phyloP scores from a whole-genome alignment of 2,113 vertebrate genomes.

The Cyprinodon tularosa region DNA sequence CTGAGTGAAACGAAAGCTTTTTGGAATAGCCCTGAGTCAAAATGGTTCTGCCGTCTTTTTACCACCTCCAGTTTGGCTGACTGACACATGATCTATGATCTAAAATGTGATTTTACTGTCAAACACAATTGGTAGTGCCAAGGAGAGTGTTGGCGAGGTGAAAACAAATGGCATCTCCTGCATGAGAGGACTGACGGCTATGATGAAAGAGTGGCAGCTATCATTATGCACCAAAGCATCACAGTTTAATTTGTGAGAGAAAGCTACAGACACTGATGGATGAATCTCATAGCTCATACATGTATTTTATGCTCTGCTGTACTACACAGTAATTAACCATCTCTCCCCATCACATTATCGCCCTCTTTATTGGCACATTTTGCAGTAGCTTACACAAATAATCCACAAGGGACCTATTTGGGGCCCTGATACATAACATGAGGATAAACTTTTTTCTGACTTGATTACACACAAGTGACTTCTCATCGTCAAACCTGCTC shows the following conservation, averaged over 20 bases:
- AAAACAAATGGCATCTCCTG: slow-evolving; percentile 51
- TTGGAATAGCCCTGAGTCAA: slow-evolving; percentile 57
- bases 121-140: slow-evolving; percentile 61
- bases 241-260: slow-evolving; percentile 37
- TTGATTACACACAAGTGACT: slow-evolving; percentile 39
- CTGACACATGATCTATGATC: slow-evolving; percentile 65
- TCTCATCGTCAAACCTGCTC: slow-evolving; percentile 30
- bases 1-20: slow-evolving; percentile 50
- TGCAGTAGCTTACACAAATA: slow-evolving; percentile 5
- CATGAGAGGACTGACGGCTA: slow-evolving; percentile 14
- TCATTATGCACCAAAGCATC: slow-evolving; percentile 25
- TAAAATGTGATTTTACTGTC: slow-evolving; percentile 73
- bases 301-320: slow-evolving; percentile 32
- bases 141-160: slow-evolving; percentile 47
- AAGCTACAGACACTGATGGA: slow-evolving; percentile 33
- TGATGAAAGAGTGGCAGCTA: slow-evolving; percentile 45
- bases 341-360: slow-evolving; percentile 18
- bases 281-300: slow-evolving; percentile 38
- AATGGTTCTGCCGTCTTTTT: slow-evolving; percentile 50
- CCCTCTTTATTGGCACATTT: slow-evolving; percentile 29
- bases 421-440: slow-evolving; percentile 6
- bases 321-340: slow-evolving; percentile 38
- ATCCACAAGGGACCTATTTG: slow-evolving; percentile 27
- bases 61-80: slow-evolving; percentile 37
- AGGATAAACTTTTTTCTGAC: slow-evolving; percentile 12